These are phyloP conservation scores for Pimpla rufipes DNA, from an alignment of 2,888 invertebrate species.

Conservation along the genomic window DNA sequence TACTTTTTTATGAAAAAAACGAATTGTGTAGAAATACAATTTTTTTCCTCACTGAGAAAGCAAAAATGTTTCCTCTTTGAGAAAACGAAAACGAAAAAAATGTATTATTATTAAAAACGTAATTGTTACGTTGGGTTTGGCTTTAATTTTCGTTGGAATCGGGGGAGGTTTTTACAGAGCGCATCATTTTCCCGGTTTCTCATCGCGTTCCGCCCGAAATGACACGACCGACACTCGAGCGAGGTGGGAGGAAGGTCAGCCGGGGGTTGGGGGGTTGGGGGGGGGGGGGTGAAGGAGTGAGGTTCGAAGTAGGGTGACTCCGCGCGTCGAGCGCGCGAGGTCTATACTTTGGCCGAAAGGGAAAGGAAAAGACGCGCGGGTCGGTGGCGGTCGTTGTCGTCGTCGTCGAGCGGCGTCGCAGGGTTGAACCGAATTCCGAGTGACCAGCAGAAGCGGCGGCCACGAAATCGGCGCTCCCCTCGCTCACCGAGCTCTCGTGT, in stretches of 20 bases:
- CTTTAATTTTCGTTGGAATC: too few relatives aligned
- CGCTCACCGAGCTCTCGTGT: background rate
- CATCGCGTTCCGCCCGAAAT: background rate
- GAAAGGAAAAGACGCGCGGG: constrained; percentile 11
- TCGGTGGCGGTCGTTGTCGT: constrained; percentile 4
- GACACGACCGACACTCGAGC: background rate
- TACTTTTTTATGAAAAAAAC: too few relatives aligned
- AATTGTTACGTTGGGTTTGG: too few relatives aligned
- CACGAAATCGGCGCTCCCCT: constrained; percentile 36
- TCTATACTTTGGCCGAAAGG: constrained; percentile 4
- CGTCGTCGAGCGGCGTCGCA: constrained; percentile 12
- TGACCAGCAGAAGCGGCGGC: constrained; percentile 46
- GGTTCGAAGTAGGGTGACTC: constrained; percentile 11
- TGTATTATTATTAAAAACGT: too few relatives aligned
- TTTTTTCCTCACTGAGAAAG: too few relatives aligned
- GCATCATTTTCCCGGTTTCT: background rate
- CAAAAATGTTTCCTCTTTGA: too few relatives aligned
- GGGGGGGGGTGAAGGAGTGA: constrained; percentile 2
- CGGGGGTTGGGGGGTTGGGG: too few relatives aligned
- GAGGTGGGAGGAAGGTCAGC: constrained; percentile 13
- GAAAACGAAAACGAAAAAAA: too few relatives aligned
- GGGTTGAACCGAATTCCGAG: constrained; percentile 51
- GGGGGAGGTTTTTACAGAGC: background rate
- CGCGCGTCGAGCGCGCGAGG: constrained; percentile 11
- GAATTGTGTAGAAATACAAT: too few relatives aligned